Conservation (phyloP, 1,140 invertebrate genomes). For the Drosophila pseudoananassae region DNA sequence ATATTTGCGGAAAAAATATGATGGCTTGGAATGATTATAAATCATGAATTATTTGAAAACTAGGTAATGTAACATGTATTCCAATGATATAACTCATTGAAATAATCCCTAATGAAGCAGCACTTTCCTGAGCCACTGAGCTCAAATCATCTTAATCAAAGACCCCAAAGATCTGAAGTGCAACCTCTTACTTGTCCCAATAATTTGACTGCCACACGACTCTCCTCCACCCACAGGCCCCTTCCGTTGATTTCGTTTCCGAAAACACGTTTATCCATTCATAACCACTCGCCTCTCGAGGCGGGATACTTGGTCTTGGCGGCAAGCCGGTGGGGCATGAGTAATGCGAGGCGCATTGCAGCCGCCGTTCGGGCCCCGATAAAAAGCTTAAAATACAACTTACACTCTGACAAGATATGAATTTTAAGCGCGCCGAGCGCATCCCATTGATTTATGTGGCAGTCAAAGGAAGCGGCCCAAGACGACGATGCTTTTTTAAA, state of each 20-base stretch:
- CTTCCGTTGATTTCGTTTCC: not conserved
- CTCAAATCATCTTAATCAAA: constrained; percentile 38
- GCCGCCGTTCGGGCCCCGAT: constrained; percentile 68
- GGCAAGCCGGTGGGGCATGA: constrained; percentile 48
- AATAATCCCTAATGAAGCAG: no score
- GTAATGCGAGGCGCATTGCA: constrained; percentile 71
- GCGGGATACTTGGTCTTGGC: constrained; percentile 27
- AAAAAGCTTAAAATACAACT: constrained; percentile 82
- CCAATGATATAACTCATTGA: no score
- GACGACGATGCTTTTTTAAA: constrained; percentile 70
- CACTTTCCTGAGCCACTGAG: not conserved
- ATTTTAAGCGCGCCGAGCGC: constrained; percentile 61
- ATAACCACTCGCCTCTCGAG: constrained; percentile 19
- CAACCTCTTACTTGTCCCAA: constrained; percentile 25
- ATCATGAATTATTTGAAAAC: not conserved
- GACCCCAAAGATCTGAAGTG: not conserved
- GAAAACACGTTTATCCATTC: constrained; percentile 43
- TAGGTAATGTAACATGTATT: no score
- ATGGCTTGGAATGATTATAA: not conserved
- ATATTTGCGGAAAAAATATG: not conserved
- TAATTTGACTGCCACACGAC: constrained; percentile 17
- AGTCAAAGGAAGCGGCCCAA: constrained; percentile 46
- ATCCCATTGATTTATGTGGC: constrained; percentile 68
- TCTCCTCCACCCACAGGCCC: not conserved
- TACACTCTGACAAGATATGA: constrained; percentile 79